Base-by-base conservation (phyloP, 2,888 invertebrate species). In the Eustalomyia histrio region DNA sequence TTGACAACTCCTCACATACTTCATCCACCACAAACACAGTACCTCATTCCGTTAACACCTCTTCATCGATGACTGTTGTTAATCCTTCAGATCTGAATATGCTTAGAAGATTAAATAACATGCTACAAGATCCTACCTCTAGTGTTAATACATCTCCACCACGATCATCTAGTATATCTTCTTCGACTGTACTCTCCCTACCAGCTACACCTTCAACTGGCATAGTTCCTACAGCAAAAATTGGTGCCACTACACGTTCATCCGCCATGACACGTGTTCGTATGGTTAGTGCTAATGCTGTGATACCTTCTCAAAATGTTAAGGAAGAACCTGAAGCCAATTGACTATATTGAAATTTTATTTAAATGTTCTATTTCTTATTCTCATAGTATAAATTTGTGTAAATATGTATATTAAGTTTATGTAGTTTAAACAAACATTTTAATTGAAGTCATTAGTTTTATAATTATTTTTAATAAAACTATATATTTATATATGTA, bases 171-270 rank as follows among this genome's bases (percentile, higher is more conserved):
- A 79, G 83, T 17, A 84, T 84, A 12, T 84, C 85, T 5, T 84
- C 84, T 5, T 84, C 84, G 1, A 81, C 85, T 2, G 82, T 83
- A 8, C 79, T 79, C 16, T 79, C 78, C 35, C 52, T 76, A 6
- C 60, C 60, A 0, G 79, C 76, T 60, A 57, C 79, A 0, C 71
- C 83, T 0, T 47, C 83, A 2, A 39, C 79, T 0, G 69, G 58
- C 6, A 73, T 80, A 3, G 78, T 83, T 0, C 76, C 82, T 24
- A 74, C 72, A 80, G 83, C 71, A 0, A 81, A 81, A 71, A 67
- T 78, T 17, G 85, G 85, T 12, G 85, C 84, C 4, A 72, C 84
- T n/a, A 85, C 85, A n/a, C 76, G 85, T 24, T 83, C 85, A 39
- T 83, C 79, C 6, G 57, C 83, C 0, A 82, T 80, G 10, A n/a